phyloP scores from a whole-genome alignment of 2,797 vertebrate species.

The Chaetophractus vellerosus region DNA sequence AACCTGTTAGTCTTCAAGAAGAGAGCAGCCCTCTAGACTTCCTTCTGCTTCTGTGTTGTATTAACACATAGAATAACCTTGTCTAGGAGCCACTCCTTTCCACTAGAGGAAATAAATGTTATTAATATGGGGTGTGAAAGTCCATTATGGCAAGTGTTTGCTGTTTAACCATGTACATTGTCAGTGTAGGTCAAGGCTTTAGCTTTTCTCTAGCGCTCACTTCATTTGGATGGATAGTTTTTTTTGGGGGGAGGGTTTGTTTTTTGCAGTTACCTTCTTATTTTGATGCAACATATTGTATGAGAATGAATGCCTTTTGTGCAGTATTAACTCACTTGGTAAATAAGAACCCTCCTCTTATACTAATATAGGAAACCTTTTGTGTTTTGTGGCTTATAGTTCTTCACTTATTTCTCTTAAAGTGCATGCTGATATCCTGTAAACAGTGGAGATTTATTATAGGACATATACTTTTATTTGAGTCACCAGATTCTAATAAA shows the following conservation, averaged over 20 bases:
- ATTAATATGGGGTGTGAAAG: background rate
- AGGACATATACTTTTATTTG: background rate
- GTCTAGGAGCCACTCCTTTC: constrained; percentile 70
- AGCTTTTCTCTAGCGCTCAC: background rate
- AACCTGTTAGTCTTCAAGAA: constrained; percentile 84
- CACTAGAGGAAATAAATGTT: constrained; percentile 58
- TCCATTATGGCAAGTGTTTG: background rate
- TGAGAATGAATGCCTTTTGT: constrained; percentile 54
- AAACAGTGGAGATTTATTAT: constrained; percentile 23
- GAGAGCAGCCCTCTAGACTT: constrained; percentile 30
- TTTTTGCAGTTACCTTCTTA: background rate
- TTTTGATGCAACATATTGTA: background rate
- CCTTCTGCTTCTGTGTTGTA: constrained; percentile 53
- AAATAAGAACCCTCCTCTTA: constrained; percentile 54
- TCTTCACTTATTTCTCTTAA: constrained; percentile 16
- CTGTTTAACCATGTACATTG: background rate
- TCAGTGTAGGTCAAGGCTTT: background rate
- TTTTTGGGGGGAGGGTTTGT: background rate
- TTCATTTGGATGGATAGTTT: background rate
- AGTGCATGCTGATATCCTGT: background rate
- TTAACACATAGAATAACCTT: constrained; percentile 88
- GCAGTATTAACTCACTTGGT: constrained; percentile 67
- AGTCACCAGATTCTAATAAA: background rate
- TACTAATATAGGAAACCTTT: constrained; percentile 63
- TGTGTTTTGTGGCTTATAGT: background rate